Percentiles rank a stretch among this genome's conserved stretches.
Conservation (phyloP, 1,140 invertebrate genomes). For the Nautilus pompilius region DNA sequence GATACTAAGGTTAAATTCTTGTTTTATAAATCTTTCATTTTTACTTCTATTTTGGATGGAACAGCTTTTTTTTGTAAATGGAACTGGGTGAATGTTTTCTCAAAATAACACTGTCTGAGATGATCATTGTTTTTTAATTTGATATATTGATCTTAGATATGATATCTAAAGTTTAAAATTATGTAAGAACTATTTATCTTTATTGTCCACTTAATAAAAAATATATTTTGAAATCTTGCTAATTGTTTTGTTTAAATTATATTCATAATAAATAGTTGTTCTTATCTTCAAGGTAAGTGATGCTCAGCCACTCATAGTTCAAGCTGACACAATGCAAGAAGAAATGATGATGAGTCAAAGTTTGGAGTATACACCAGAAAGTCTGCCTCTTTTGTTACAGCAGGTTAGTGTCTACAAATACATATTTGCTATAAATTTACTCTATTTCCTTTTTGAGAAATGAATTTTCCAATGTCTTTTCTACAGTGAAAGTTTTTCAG, state of each 20-base stretch:
- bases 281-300: slow-evolving; percentile 41
- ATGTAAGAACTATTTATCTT: no score
- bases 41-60: no score
- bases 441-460: neutral
- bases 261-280: neutral
- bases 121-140: no score
- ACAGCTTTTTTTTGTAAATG: no score
- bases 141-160: no score
- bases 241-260: neutral
- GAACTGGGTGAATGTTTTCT: no score
- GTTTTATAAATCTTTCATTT: no score
- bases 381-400: slow-evolving; percentile 50
- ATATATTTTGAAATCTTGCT: no score
- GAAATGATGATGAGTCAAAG: slow-evolving; percentile 40
- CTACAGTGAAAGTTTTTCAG: neutral
- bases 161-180: no score
- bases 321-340: slow-evolving; percentile 49
- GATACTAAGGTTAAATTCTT: no score
- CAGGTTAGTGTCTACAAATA: slow-evolving; percentile 30
- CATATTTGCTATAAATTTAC: neutral
- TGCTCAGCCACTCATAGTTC: slow-evolving; percentile 43
- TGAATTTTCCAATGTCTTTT: neutral
- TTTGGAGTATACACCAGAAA: slow-evolving; percentile 43
- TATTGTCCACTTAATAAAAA: no score
- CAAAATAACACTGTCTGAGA: no score